Evolutionary conservation across 2,888 invertebrate species (phyloP), one percentile per base, ranked within the genome.

Genomic region (Euclidia mi): DNA sequence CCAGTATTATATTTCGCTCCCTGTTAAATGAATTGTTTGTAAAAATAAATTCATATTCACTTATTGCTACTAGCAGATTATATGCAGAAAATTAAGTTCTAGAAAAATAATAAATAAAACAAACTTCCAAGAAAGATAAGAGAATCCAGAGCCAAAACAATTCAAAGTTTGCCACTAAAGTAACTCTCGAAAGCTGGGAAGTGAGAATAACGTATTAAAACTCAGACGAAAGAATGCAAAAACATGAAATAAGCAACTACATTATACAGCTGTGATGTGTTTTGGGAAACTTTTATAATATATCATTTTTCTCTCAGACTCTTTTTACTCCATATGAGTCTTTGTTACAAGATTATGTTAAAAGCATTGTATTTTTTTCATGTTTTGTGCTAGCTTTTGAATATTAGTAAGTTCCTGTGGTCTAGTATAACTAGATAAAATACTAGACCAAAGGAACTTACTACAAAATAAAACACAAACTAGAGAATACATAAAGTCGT

Each of bases 181-280:
- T 41, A 66, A 71, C 55, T n/a, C n/a, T 40, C 32, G 35, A 18
- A 55, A 48, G 20, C 38, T 35, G 28, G 37, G 17, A n/a, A 55
- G 35, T 10, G 51, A 53, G 47, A 52, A 59, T 44, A 56, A 57
- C 63, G 28, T 76, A 71, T 71, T 76, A 71, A 75, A 70, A 71
- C 68, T 71, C 56, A 66, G 47, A 17, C 52, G n/a, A 52, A 58
- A 71, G 56, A 75, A 71, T 76, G 64, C 68, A 75, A 71, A 71
- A 62, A 67, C 63, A 75, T 48, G 63, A 71, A 75, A 71, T 71
- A 62, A 71, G 37, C 57, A 44, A 53, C 49, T 17, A 52, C 47
- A 71, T 71, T 71, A 71, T 67, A 71, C 73, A 52, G 46, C 57
- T 43, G 57, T 63, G 76, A 75, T 75, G 68, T 71, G 68, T 75